These are phyloP conservation scores for Cyprinodon diabolis DNA, from an alignment of 2,797 vertebrate species.

Conservation along the genomic window DNA sequence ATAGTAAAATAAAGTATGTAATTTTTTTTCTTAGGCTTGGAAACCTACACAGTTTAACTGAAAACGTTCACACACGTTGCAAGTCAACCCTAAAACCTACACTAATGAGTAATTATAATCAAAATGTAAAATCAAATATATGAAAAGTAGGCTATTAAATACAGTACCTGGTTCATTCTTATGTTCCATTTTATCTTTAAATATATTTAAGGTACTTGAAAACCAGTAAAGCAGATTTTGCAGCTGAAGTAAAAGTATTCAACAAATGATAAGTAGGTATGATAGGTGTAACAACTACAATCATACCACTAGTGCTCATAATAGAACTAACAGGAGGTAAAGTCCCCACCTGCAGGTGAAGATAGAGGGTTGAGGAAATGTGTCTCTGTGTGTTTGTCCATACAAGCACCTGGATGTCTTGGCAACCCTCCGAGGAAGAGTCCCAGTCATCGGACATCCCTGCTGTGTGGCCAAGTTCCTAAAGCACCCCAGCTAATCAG, in stretches of 20 bases:
- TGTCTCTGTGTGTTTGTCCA: constrained; percentile 45
- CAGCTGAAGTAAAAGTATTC: constrained; percentile 51
- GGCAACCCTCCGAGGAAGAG: constrained; percentile 73
- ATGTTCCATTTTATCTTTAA: constrained; percentile 18
- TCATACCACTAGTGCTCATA: constrained; percentile 61
- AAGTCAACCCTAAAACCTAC: not conserved
- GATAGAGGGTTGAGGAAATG: constrained; percentile 46
- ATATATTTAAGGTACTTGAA: constrained; percentile 43
- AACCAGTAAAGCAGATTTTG: constrained; percentile 38
- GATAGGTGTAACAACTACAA: constrained; percentile 64
- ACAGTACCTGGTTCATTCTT: too few relatives aligned
- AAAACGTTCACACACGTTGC: constrained; percentile 15
- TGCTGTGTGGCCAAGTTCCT: constrained; percentile 63
- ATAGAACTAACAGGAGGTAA: constrained; percentile 56
- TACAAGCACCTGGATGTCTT: constrained; percentile 71
- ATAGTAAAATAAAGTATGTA: constrained; percentile 16
- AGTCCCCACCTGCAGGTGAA: constrained; percentile 60
- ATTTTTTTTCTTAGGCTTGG: constrained; percentile 19
- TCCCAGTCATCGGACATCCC: constrained; percentile 73
- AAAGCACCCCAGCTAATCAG: constrained; percentile 72
- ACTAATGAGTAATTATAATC: not conserved
- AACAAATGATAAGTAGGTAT: constrained; percentile 72
- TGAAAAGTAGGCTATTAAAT: not conserved
- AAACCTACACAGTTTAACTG: constrained; percentile 1
- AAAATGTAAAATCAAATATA: not conserved